Base-by-base conservation (phyloP, 1,140 invertebrate species). In the Oryctes rhinoceros region DNA sequence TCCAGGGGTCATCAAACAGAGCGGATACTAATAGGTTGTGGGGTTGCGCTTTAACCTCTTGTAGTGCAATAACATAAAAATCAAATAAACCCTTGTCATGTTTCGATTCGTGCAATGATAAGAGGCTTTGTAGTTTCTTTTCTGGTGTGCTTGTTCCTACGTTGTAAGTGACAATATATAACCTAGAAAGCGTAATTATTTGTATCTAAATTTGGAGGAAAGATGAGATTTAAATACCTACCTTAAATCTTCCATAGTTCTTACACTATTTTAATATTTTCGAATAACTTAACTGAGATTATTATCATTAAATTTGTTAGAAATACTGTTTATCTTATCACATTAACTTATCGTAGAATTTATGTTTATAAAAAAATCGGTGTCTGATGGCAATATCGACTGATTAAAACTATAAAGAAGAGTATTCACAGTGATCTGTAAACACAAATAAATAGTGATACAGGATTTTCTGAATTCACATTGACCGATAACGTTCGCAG, bases 41-140 rank as follows among this genome's bases (percentile, higher is more conserved):
- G 7, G 95, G 95, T 83, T 96, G 94, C 2, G 94, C 93, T 86
- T 96, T 97, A 0, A 97, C 94, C 90, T 98, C 96, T 90, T 98
- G 96, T 79, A 97, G 89, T n/a, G 94, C 95, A 84, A 97, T 90
- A 20, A 95, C 90, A 89, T 94, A 97, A 79, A 97, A 91, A 88
- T 97, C 95, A 47, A 95, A 94, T 82, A 94, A 84, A 15, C 83
- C 83, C 86, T 92, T 90, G 62, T 90, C 88, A 74, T 89, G 88
- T 83, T 90, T 90, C 78, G 89, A 87, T 79, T 90, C 87, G 76
- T 89, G 90, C 79, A 96, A 88, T 74, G 93, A 92, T 59, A 97
- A 87, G 37, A 96, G 87, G 67, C 91, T 89, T 80, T 91, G 90
- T 1, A 96, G 88, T 87, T 92, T 91, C 87, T 92, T 91, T 82